Base-by-base conservation (phyloP, 2,797 vertebrate genomes). In the Garrulus glandarius region DNA sequence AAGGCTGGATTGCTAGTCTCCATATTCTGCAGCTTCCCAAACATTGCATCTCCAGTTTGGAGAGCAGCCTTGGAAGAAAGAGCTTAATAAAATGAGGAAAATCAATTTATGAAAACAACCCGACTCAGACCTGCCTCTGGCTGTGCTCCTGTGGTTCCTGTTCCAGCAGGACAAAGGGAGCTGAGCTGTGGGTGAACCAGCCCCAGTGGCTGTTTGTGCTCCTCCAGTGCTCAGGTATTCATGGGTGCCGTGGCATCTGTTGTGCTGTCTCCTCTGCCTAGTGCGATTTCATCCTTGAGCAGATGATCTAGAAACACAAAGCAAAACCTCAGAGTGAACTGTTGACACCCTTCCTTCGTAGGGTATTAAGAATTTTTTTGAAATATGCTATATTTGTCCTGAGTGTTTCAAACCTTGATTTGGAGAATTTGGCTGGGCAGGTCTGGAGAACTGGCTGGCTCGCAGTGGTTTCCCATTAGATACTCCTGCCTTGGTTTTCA, bases 301-400 rank as follows among this genome's bases (percentile, higher is more conserved):
- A 87, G 79, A 72, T 92, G 82, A 75, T 72, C 50, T 65, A 85
- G 61, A 92, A 95, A 70, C 16, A 37, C 26, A 76, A 82, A 91
- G 32, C 27, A 49, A 60, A 76, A 9, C 60, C 55, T 85, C 11
- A 2, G 67, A 53, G 47, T 36, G 72, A 69, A 87, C 69, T 84
- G 65, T 71, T 89, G 43, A 69, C 46, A 65, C 13, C 26, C 21
- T 46, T 74, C 30, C 34, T 90, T 79, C 76, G 22, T 19, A 68
- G 36, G 21, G 26, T 63, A 37, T 63, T 92, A 29, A 64, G 49
- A 65, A 15, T 75, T 83, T 21, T 75, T 44, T 83, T 72, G 6
- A 49, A 77, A 41, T 71, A 41, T 4, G 75, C 61, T 77, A 1
- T 60, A 53, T 85, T 89, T 74, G 30, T 85, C 18, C 41, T 61